Conservation (phyloP, 2,797 vertebrate species). For the Sebastes oblongus region DNA sequence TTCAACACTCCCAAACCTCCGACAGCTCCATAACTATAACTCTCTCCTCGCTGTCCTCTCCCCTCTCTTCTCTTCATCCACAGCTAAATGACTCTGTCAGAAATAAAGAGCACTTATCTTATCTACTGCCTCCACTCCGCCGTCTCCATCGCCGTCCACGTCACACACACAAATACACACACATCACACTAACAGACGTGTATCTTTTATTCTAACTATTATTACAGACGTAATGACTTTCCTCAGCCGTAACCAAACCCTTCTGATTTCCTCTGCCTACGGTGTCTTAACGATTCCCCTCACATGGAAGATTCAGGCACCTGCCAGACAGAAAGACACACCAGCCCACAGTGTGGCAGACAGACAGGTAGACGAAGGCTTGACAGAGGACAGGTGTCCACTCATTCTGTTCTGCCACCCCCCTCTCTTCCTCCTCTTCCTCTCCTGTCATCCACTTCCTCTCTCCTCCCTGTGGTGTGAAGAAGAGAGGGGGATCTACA, state of each 20-base stretch:
- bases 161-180: constrained; percentile 41
- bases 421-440: constrained; percentile 6
- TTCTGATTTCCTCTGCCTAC: neutral
- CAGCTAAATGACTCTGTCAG: constrained; percentile 83
- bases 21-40: constrained; percentile 83
- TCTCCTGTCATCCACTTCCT: constrained; percentile 41
- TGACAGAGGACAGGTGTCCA: constrained; percentile 76
- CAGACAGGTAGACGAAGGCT: constrained; percentile 50
- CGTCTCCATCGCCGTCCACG: constrained; percentile 48
- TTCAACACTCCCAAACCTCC: constrained; percentile 71
- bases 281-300: constrained; percentile 13
- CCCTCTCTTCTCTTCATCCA: constrained; percentile 75
- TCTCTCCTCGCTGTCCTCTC: constrained; percentile 68
- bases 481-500: constrained; percentile 33
- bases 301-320: constrained; percentile 15
- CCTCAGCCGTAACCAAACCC: neutral
- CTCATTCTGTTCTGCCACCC: constrained; percentile 44
- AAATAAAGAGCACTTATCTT: constrained; percentile 83
- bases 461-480: constrained; percentile 49
- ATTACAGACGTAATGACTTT: neutral
- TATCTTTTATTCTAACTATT: neutral
- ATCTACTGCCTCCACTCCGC: constrained; percentile 74
- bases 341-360: constrained; percentile 35
- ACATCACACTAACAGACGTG: neutral
- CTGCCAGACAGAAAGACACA: constrained; percentile 40